phyloP scores from a whole-genome alignment of 2,888 invertebrate genomes.

The Arctia plantaginis region DNA sequence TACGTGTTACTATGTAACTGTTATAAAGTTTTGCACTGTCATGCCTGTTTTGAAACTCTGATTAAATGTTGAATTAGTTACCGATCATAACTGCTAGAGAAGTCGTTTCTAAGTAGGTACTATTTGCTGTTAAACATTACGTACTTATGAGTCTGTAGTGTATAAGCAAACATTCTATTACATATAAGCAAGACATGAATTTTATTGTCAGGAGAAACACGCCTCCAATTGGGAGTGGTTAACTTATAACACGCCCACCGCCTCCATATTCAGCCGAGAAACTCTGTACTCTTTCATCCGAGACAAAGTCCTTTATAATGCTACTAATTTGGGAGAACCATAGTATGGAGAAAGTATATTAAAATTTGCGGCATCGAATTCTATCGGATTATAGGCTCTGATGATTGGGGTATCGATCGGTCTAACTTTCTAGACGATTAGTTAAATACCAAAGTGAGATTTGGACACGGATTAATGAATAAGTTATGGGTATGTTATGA shows the following conservation, averaged over 20 bases:
- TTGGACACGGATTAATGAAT: conserved; percentile 21
- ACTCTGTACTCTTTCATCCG: conserved; percentile 63
- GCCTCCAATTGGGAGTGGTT: conserved; percentile 77
- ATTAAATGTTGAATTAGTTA: not conserved
- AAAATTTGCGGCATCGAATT: conserved; percentile 48
- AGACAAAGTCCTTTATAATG: conserved; percentile 74
- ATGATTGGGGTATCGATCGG: conserved; percentile 79
- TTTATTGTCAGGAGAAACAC: conserved; percentile 62
- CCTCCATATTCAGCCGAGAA: conserved; percentile 67
- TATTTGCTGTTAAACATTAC: conserved; percentile 1
- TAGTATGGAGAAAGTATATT: conserved; percentile 47
- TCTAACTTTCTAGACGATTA: conserved; percentile 84
- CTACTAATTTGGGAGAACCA: conserved; percentile 64
- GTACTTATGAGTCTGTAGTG: conserved; percentile 3
- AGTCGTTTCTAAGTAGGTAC: not conserved
- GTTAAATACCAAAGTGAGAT: conserved; percentile 66
- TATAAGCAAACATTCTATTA: conserved; percentile 19
- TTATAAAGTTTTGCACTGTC: no score
- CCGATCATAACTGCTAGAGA: not conserved
- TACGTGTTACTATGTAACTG: no score
- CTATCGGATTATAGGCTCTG: conserved; percentile 64
- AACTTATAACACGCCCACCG: conserved; percentile 73
- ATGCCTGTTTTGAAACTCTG: no score
- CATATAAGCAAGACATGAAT: conserved; percentile 50
- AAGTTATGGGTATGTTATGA: not conserved